Conservation (phyloP, 2,888 invertebrate species). For the Agrilus cyanescens region DNA sequence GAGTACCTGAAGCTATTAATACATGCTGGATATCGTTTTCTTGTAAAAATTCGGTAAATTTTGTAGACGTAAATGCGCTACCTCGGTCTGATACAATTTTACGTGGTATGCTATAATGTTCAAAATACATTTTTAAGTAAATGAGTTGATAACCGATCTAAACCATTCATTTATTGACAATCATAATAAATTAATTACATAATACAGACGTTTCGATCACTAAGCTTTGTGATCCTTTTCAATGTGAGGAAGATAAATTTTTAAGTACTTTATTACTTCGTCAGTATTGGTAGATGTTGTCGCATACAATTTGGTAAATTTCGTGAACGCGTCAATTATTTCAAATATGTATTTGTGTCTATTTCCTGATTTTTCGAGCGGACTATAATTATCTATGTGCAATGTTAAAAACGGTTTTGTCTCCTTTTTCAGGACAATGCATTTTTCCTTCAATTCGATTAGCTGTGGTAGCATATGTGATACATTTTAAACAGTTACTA, state of each 20-base stretch:
- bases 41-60: conserved; percentile 17
- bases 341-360: too few species aligned
- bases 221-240: too few species aligned
- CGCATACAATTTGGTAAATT: too few species aligned
- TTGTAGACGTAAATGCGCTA: conserved; percentile 18
- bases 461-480: not conserved
- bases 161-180: too few species aligned
- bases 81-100: conserved; percentile 21
- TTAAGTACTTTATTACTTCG: too few species aligned
- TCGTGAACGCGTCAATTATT: too few species aligned
- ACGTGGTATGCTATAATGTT: conserved; percentile 14
- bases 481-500: conserved; percentile 1
- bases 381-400: conserved; percentile 2
- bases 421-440: not conserved
- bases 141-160: too few species aligned
- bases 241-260: too few species aligned
- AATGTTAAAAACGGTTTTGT: conserved; percentile 1
- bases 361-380: too few species aligned
- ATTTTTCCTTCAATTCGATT: not conserved
- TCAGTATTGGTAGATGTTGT: too few species aligned
- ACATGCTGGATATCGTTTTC: conserved; percentile 16
- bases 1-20: conserved; percentile 20
- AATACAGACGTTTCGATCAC: too few species aligned
- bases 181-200: too few species aligned
- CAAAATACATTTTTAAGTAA: conserved; percentile 4